phyloP scores from a whole-genome alignment of 2,113 vertebrate genomes.

The Cyprinus carpio region DNA sequence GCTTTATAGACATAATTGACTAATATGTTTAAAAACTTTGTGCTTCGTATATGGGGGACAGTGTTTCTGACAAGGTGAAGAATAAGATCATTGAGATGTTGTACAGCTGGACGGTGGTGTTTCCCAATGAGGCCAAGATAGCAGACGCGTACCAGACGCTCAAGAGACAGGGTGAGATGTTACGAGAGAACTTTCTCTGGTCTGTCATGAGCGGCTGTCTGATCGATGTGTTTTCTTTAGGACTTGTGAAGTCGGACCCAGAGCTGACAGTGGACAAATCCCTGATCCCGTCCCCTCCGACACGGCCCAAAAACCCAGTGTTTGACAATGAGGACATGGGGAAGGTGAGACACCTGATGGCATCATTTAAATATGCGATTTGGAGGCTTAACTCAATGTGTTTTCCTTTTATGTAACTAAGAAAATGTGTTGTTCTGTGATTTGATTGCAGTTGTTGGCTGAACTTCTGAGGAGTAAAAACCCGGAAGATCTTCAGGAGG shows the following conservation, averaged over 20 bases:
- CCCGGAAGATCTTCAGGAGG: conserved; percentile 95
- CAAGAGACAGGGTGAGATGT: conserved; percentile 86
- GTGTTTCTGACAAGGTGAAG: conserved; percentile 93
- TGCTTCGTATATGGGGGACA: conserved; percentile 87
- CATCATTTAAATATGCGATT: background rate
- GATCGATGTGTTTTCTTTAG: conserved; percentile 68
- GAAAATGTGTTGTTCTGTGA: conserved; percentile 25
- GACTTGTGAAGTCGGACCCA: conserved; percentile 86
- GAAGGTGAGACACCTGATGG: conserved; percentile 76
- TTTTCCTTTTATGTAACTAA: background rate
- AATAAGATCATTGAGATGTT: conserved; percentile 90
- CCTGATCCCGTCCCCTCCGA: conserved; percentile 89
- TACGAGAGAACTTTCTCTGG: background rate
- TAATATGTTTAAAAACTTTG: background rate
- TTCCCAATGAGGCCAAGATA: conserved; percentile 92
- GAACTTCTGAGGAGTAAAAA: conserved; percentile 96
- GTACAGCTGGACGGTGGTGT: conserved; percentile 92
- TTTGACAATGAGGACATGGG: conserved; percentile 99
- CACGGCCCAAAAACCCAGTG: conserved; percentile 91
- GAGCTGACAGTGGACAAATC: conserved; percentile 87
- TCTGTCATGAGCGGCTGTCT: background rate
- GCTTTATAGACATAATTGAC: background rate
- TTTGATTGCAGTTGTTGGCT: conserved; percentile 82
- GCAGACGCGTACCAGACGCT: conserved; percentile 93
- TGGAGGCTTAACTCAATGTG: background rate